Percentiles rank a stretch among this genome's conserved stretches.
phyloP scores from a whole-genome alignment of 2,888 invertebrate species.

The Eupithecia vulgata region DNA sequence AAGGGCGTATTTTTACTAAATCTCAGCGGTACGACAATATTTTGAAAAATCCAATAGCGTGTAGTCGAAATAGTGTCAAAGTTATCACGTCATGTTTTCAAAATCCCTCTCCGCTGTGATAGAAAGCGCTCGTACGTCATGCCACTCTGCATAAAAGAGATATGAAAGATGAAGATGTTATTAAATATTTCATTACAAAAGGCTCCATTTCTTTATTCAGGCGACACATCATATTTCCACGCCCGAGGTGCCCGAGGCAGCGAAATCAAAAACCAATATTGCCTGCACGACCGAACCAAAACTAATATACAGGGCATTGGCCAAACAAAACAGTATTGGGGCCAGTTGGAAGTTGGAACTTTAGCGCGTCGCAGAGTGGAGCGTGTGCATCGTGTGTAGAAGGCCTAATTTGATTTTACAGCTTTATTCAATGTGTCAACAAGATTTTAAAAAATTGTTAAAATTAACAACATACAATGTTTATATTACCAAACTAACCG shows the following conservation, averaged over 20 bases:
- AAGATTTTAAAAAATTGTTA: neutral
- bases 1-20: too few species aligned
- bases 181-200: slow-evolving; percentile 22
- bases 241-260: slow-evolving; percentile 13
- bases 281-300: slow-evolving; percentile 20
- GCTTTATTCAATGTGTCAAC: neutral
- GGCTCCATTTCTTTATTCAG: slow-evolving; percentile 2
- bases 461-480: too few species aligned
- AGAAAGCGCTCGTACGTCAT: neutral
- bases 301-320: slow-evolving; percentile 30
- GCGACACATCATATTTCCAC: slow-evolving; percentile 22
- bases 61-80: too few species aligned
- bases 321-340: slow-evolving; percentile 28
- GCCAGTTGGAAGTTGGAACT: slow-evolving; percentile 16
- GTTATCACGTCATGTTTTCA: neutral
- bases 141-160: neutral
- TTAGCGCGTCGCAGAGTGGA: neutral
- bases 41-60: too few species aligned
- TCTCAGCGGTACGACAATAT: too few species aligned
- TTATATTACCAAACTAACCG: neutral
- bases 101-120: neutral
- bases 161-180: slow-evolving; percentile 7
- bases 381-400: neutral
- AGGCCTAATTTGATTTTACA: neutral
- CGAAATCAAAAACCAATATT: slow-evolving; percentile 33